Evolutionary conservation across 2,888 invertebrate genomes (phyloP).

Genomic region (Drosophila gaucha): DNA sequence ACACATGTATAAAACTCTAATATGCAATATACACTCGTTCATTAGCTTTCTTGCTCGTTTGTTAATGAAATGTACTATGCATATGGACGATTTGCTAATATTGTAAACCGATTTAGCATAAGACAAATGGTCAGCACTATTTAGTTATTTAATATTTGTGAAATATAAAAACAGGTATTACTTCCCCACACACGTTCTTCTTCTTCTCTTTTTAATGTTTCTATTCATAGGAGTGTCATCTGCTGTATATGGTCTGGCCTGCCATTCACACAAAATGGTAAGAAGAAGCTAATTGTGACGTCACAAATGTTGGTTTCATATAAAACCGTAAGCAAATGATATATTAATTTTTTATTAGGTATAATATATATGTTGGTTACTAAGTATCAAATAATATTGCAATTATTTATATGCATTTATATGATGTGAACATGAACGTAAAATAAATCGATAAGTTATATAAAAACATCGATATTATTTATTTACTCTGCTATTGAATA

Average conservation of each 20-base stretch:
- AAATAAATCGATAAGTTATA: not conserved
- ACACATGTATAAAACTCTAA: constrained; percentile 25
- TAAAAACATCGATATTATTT: not conserved
- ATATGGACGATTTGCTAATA: constrained; percentile 19
- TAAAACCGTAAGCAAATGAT: too few relatives aligned
- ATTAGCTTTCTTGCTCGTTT: not conserved
- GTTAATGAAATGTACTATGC: constrained; percentile 1
- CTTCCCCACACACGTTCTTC: constrained; percentile 42
- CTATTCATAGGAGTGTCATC: constrained; percentile 54
- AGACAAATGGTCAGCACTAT: constrained; percentile 1
- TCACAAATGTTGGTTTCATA: constrained; percentile 2
- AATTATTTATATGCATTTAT: not conserved
- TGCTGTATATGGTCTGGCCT: constrained; percentile 19
- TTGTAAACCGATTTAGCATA: constrained; percentile 5
- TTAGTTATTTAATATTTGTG: constrained; percentile 36
- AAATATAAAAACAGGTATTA: constrained; percentile 47
- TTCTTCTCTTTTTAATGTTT: constrained; percentile 38
- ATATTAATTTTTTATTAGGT: too few relatives aligned
- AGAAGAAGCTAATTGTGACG: constrained; percentile 5
- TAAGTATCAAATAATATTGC: too few relatives aligned
- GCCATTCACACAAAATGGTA: constrained; percentile 40
- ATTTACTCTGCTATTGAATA: not conserved
- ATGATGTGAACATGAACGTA: not conserved
- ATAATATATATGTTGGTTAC: too few relatives aligned
- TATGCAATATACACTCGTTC: constrained; percentile 17